Conservation (phyloP, 2,797 vertebrate genomes). For the Pelodytes ibericus region DNA sequence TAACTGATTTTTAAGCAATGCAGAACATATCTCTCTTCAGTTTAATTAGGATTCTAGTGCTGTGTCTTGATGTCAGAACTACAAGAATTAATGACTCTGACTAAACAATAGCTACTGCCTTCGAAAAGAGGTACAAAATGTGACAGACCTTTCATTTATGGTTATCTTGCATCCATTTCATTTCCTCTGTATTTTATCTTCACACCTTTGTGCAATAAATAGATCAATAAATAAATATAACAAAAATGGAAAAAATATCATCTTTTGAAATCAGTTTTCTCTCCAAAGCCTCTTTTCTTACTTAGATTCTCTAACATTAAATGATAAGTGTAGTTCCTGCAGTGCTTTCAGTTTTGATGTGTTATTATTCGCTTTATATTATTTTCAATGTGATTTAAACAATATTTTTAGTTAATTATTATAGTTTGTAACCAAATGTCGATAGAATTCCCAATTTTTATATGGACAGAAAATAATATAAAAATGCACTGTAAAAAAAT, state of each 20-base stretch:
- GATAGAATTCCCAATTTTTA: no score
- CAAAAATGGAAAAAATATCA: conserved; percentile 38
- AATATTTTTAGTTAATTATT: no score
- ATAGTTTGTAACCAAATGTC: no score
- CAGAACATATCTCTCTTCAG: conserved; percentile 10
- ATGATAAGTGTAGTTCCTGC: no score
- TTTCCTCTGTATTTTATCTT: conserved; percentile 47
- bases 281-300: conserved; percentile 10
- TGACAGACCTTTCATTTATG: conserved; percentile 39
- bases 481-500: no score
- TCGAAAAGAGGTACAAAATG: conserved; percentile 21
- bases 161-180: conserved; percentile 46
- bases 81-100: conserved; percentile 29
- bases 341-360: no score
- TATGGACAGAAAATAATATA: no score
- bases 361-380: no score
- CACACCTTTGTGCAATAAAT: conserved; percentile 25
- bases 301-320: no score
- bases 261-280: conserved; percentile 38
- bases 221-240: conserved; percentile 51
- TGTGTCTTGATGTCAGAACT: conserved; percentile 17
- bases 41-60: conserved; percentile 25
- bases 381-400: no score
- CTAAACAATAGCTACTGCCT: conserved; percentile 23
- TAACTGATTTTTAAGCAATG: background rate